Conservation (phyloP, 2,113 vertebrate species). For the Uropsilus gracilis region DNA sequence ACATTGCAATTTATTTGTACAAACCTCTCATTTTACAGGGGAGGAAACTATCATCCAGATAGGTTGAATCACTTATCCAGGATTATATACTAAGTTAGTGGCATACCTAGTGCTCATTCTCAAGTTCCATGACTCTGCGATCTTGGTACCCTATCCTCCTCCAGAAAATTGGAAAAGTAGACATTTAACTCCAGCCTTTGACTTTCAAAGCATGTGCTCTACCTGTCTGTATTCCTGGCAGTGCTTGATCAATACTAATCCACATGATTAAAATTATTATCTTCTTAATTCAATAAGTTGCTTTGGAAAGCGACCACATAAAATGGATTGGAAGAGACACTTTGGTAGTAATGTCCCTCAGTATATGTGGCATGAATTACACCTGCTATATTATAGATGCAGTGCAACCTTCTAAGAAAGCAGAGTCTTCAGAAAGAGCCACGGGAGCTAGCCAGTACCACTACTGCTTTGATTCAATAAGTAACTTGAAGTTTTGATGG, state of each 20-base stretch:
- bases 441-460: background rate
- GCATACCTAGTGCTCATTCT: background rate
- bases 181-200: background rate
- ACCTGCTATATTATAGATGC: conserved; percentile 34
- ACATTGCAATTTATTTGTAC: background rate
- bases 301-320: conserved; percentile 52
- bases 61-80: conserved; percentile 16
- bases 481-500: conserved; percentile 58
- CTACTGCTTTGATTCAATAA: conserved; percentile 49
- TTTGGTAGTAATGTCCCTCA: conserved; percentile 22
- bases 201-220: conserved; percentile 39
- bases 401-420: conserved; percentile 36
- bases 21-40: conserved; percentile 1
- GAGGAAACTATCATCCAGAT: conserved; percentile 5
- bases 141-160: background rate
- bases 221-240: background rate
- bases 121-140: background rate
- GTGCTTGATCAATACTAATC: conserved; percentile 21
- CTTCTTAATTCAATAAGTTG: conserved; percentile 57
- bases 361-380: conserved; percentile 39
- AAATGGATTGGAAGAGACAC: conserved; percentile 50
- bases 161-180: background rate
- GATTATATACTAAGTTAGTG: background rate
- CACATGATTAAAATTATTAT: conserved; percentile 50
- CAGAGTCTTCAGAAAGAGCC: conserved; percentile 34